phyloP scores from a whole-genome alignment of 1,140 invertebrate species.

The Hydropsyche tenuis region DNA sequence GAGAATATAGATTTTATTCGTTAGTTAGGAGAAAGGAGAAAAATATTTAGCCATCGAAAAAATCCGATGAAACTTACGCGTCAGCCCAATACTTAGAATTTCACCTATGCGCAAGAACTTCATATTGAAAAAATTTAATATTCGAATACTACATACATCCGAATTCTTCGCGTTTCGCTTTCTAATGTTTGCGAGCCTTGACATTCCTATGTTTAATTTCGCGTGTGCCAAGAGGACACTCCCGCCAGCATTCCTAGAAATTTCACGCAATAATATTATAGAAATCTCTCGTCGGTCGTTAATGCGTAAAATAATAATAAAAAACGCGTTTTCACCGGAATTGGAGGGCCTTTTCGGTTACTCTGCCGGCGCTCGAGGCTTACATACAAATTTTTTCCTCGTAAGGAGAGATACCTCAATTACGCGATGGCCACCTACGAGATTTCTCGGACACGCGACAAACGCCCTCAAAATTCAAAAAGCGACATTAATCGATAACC shows the following conservation, averaged over 20 bases:
- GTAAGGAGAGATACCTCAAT: slow-evolving; percentile 10
- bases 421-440: background rate
- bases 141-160: too few relatives aligned
- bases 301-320: background rate
- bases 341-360: background rate
- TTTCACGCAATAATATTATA: background rate
- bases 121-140: too few relatives aligned
- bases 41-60: too few relatives aligned
- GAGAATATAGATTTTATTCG: too few relatives aligned
- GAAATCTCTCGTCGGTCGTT: background rate
- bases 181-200: too few relatives aligned
- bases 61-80: too few relatives aligned
- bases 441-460: background rate
- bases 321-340: background rate
- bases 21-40: too few relatives aligned
- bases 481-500: background rate
- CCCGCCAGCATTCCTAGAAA: background rate
- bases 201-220: too few relatives aligned
- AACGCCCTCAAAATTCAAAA: background rate
- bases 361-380: background rate
- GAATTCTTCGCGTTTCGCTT: too few relatives aligned
- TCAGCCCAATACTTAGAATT: too few relatives aligned
- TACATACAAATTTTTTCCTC: background rate
- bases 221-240: too few relatives aligned
- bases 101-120: too few relatives aligned